These are phyloP conservation scores for Parnassius mnemosyne DNA, from an alignment of 2,888 invertebrate species.

Conservation along the genomic window DNA sequence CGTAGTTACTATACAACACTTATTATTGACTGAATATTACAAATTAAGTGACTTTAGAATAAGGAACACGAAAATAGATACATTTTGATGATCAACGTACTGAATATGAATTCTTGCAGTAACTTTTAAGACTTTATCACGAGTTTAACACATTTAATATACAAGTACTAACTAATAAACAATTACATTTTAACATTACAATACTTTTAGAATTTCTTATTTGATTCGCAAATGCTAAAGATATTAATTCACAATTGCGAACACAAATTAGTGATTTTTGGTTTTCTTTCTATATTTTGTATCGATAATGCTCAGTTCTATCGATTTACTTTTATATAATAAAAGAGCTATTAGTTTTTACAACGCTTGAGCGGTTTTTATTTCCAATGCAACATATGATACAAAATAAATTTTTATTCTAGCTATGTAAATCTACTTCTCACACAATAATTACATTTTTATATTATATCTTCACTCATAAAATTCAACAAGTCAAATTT, in stretches of 20 bases:
- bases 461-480: conserved; percentile 40
- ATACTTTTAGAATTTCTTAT: conserved; percentile 64
- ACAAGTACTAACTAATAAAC: conserved; percentile 61
- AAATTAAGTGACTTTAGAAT: conserved; percentile 31
- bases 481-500: conserved; percentile 42
- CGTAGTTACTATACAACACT: conserved; percentile 26
- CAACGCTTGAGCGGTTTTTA: conserved; percentile 41
- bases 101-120: conserved; percentile 55
- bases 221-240: conserved; percentile 51
- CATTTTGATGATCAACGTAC: conserved; percentile 46
- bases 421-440: conserved; percentile 50
- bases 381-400: conserved; percentile 42
- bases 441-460: conserved; percentile 47
- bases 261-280: conserved; percentile 46
- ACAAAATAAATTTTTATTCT: conserved; percentile 45
- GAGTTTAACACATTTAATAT: conserved; percentile 59
- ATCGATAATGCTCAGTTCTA: conserved; percentile 42
- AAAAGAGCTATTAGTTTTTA: conserved; percentile 36
- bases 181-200: conserved; percentile 59
- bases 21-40: conserved; percentile 26
- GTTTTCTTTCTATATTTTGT: conserved; percentile 31
- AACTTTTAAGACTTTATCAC: conserved; percentile 65
- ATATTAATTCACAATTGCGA: conserved; percentile 50
- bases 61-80: conserved; percentile 46
- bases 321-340: conserved; percentile 36